Conservation (phyloP, 1,140 invertebrate genomes). For the Orchestia grillus region DNA sequence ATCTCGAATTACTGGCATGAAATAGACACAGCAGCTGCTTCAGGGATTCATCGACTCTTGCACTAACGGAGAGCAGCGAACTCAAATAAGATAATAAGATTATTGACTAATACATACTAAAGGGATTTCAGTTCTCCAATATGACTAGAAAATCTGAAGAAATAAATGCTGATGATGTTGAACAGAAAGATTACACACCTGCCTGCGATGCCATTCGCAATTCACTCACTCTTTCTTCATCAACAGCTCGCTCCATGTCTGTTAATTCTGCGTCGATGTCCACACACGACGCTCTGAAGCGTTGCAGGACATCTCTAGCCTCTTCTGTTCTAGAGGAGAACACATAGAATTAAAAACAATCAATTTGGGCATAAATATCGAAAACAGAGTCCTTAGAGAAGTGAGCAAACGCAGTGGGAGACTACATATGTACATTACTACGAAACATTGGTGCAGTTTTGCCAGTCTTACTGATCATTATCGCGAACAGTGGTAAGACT, state of each 20-base stretch:
- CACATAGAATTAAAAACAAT: neutral
- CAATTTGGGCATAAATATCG: too few species aligned
- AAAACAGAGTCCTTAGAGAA: neutral
- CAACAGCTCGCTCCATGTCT: neutral
- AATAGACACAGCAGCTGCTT: too few species aligned
- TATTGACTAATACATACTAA: neutral
- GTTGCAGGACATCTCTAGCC: slow-evolving; percentile 23
- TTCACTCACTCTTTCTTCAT: neutral
- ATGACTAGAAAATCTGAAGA: neutral
- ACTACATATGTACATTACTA: neutral
- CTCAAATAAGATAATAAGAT: too few species aligned
- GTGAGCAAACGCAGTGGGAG: neutral
- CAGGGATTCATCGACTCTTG: too few species aligned
- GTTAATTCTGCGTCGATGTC: slow-evolving; percentile 27
- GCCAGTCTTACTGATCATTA: too few species aligned
- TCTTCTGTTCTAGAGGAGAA: neutral
- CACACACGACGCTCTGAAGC: slow-evolving; percentile 8
- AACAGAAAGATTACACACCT: neutral
- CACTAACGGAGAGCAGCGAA: too few species aligned
- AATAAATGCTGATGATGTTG: neutral
- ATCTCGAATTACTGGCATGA: too few species aligned
- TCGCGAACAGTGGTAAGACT: too few species aligned
- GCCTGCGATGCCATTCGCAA: neutral
- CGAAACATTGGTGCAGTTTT: too few species aligned
- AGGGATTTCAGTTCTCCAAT: neutral